Evolutionary conservation across 2,797 vertebrate genomes (phyloP).

Genomic region (Platyrinchus mystaceus): DNA sequence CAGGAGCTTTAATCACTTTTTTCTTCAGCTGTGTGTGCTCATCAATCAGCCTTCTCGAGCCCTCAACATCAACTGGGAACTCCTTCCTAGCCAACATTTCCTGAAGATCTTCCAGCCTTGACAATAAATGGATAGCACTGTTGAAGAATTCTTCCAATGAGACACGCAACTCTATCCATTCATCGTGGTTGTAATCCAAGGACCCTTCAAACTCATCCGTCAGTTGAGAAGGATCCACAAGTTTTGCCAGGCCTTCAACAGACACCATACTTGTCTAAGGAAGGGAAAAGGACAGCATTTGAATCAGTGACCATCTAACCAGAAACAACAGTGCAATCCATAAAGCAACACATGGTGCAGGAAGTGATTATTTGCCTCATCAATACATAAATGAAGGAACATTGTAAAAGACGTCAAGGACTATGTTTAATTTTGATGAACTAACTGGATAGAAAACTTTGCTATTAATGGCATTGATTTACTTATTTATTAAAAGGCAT

Average conservation of each 20-base stretch:
- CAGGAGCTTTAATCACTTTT: conserved; percentile 94
- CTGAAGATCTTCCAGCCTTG: conserved; percentile 94
- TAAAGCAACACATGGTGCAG: background rate
- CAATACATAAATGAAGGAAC: background rate
- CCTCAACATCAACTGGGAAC: conserved; percentile 95
- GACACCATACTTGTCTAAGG: conserved; percentile 96
- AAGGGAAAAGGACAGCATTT: background rate
- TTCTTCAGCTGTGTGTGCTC: conserved; percentile 97
- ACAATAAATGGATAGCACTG: conserved; percentile 91
- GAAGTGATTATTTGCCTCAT: background rate
- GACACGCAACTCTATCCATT: conserved; percentile 95
- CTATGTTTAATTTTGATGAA: background rate
- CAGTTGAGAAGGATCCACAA: conserved; percentile 97
- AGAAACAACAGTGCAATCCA: background rate
- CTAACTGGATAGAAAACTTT: background rate
- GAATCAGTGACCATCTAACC: background rate
- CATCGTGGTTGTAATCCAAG: conserved; percentile 97
- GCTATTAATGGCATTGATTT: background rate
- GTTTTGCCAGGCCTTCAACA: conserved; percentile 93
- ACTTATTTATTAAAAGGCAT: background rate
- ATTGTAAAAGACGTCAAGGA: background rate
- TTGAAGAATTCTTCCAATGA: conserved; percentile 96
- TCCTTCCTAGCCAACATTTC: conserved; percentile 95
- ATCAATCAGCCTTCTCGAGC: conserved; percentile 91
- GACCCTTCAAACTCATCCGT: conserved; percentile 97